Conservation (phyloP, 2,797 vertebrate genomes). For the Parauchenoglanis punctatus region DNA sequence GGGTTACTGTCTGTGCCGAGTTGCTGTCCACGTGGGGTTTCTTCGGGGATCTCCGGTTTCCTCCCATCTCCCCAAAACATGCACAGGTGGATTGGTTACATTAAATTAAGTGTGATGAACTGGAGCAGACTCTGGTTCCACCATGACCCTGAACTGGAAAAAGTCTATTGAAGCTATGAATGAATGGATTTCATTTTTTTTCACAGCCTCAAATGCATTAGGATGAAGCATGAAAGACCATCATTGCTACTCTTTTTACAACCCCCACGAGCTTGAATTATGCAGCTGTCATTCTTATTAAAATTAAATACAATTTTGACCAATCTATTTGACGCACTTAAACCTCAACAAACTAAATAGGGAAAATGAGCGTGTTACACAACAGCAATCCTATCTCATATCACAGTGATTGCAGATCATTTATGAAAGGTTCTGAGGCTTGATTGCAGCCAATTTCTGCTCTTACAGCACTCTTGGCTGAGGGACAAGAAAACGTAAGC, state of each 20-base stretch:
- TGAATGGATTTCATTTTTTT: not conserved
- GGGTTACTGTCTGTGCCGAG: not conserved
- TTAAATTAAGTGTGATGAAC: too few species aligned
- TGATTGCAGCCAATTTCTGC: slow-evolving; percentile 39
- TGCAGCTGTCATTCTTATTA: not conserved
- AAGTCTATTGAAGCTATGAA: not conserved
- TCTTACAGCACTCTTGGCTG: slow-evolving; percentile 29
- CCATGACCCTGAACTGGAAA: not conserved
- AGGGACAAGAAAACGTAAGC: slow-evolving; percentile 22
- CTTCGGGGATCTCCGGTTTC: not conserved
- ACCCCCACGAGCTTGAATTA: not conserved
- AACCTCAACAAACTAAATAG: not conserved
- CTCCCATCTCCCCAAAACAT: not conserved
- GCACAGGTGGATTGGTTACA: not conserved
- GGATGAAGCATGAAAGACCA: slow-evolving; percentile 1
- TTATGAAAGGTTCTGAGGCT: slow-evolving; percentile 34
- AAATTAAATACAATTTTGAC: slow-evolving; percentile 36
- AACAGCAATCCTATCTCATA: slow-evolving; percentile 27
- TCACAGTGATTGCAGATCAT: slow-evolving; percentile 43
- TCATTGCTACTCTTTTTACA: not conserved
- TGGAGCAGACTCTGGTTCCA: not conserved
- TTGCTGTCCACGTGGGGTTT: not conserved
- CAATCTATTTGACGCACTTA: slow-evolving; percentile 6
- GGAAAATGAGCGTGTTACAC: slow-evolving; percentile 28
- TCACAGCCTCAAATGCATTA: not conserved